These are phyloP conservation scores for Drosophila bocki DNA, from an alignment of 1,140 invertebrate species.

Conservation along the genomic window DNA sequence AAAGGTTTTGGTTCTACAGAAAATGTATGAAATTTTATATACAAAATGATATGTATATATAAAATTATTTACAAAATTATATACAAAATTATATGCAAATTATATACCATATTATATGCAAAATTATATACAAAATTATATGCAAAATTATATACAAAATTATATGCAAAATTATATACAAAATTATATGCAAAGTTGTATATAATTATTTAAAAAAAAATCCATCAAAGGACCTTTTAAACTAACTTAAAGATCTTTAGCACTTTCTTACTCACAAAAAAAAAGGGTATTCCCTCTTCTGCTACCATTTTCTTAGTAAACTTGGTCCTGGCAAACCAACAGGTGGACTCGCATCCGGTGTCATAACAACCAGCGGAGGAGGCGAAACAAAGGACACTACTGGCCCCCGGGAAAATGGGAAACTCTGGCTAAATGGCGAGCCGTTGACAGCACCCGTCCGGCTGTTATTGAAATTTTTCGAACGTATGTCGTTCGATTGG, in stretches of 20 bases:
- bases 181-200: no score
- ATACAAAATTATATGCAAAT: no score
- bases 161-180: not conserved
- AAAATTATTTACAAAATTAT: no score
- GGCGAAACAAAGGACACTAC: constrained; percentile 9
- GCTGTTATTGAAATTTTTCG: constrained; percentile 75
- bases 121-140: no score
- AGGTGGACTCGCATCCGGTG: constrained; percentile 42
- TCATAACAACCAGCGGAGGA: constrained; percentile 38
- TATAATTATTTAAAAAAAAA: no score
- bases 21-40: no score
- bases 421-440: constrained; percentile 37
- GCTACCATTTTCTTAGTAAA: no score
- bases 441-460: constrained; percentile 26
- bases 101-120: no score
- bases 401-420: not conserved
- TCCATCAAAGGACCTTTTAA: no score
- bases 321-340: constrained; percentile 19
- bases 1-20: not conserved
- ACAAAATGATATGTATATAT: no score
- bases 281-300: constrained; percentile 12
- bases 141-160: not conserved
- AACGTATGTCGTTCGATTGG: constrained; percentile 64
- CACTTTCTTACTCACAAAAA: no score
- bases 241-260: no score